A percentile compares a stretch with the other conserved stretches of the same genome.
These are phyloP conservation scores for Pyrocephalus nanus DNA, from an alignment of 2,797 vertebrate genomes.

Conservation along the genomic window DNA sequence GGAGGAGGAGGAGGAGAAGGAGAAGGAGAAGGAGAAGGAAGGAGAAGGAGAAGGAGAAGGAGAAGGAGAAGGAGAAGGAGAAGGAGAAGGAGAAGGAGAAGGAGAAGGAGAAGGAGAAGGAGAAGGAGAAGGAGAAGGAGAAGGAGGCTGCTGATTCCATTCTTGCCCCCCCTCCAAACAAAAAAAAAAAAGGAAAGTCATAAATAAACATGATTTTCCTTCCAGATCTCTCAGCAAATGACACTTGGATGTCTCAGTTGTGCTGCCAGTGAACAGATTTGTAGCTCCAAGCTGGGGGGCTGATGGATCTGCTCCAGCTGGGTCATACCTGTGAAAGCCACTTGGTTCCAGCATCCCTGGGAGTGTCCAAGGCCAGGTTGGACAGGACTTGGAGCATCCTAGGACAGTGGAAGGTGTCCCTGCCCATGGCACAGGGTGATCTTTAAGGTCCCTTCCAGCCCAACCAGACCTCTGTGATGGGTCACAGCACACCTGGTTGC, in stretches of 20 bases:
- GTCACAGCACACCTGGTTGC: neutral
- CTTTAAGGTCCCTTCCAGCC: neutral
- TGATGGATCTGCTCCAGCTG: neutral
- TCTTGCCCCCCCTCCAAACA: neutral
- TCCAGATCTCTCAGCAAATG: neutral
- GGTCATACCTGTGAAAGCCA: neutral
- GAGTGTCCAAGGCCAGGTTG: neutral
- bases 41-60: too few species aligned
- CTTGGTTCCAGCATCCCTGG: neutral
- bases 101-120: neutral
- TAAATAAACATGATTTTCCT: neutral
- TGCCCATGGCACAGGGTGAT: neutral
- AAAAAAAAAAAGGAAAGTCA: neutral
- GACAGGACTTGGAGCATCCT: neutral
- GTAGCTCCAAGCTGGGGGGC: neutral
- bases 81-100: neutral
- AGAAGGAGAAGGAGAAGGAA: too few species aligned
- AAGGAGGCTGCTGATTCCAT: neutral
- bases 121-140: neutral
- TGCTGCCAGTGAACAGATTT: rapidly evolving
- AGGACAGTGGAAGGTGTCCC: neutral
- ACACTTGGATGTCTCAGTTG: neutral
- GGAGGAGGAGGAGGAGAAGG: too few species aligned
- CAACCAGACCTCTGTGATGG: neutral
- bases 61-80: too few species aligned